Evolutionary conservation across 2,888 invertebrate species (phyloP), one percentile per base, ranked within the genome.

Genomic region (Drosophila aldrichi): DNA sequence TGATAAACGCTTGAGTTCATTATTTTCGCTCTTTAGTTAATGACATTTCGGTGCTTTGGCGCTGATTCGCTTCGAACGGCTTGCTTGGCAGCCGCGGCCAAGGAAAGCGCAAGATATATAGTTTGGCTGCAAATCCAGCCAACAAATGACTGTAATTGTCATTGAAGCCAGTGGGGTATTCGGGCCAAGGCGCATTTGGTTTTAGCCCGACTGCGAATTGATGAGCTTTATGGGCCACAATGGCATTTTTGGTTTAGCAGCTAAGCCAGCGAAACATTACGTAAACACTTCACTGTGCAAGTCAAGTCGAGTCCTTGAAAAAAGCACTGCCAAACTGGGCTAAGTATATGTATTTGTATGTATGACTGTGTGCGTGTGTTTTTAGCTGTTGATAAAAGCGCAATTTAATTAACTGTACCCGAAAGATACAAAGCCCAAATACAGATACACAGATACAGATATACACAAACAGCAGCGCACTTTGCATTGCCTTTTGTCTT

Each of bases 361-460:
- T 44, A n/a, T 49, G 7, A 8, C 22, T 52, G 34, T 56, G 22
- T 20, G 49, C 58, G 25, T 40, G 38, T 62, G 22, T 55, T 54
- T 56, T 44, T 62, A 51, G 52, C 40, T 61, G 67, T 65, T 69
- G 62, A 77, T 74, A 75, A 77, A 75, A 83, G 67, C 74, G 73
- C 70, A 80, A 81, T 82, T 81, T 82, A 72, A 81, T 81, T 81
- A 74, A 74, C 74, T 83, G 54, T 54, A 75, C 60, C 64, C 59
- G 54, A 72, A 36, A 72, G 66, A 71, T 67, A 71, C 65, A 60
- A 73, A 65, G 65, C 60, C 63, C 66, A 55, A 60, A 55, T 61
- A 63, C 58, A 66, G 62, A 60, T 54, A 38, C 36, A 52, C 36
- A 52, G 49, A 32, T 67, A 60, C 56, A 74, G 36, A 36, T 66